These are phyloP conservation scores for Nycticorax nycticorax DNA, from an alignment of 2,113 vertebrate species.

Conservation along the genomic window DNA sequence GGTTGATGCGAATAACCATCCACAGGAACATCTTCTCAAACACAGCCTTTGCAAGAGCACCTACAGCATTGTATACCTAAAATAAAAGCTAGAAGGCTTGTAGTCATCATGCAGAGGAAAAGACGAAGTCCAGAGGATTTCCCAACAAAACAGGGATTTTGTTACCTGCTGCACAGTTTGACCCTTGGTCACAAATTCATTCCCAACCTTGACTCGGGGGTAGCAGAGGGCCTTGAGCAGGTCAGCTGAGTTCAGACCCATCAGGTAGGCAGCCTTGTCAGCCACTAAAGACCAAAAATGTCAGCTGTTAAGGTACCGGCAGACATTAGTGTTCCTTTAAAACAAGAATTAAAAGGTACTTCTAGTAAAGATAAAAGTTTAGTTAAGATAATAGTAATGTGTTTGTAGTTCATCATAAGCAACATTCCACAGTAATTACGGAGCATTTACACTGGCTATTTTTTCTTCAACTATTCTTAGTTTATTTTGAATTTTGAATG, in stretches of 20 bases:
- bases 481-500: not conserved
- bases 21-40: constrained; percentile 87
- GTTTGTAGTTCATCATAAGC: fast-evolving
- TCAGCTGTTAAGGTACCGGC: not conserved
- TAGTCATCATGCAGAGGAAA: not conserved
- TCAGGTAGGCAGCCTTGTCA: constrained; percentile 59
- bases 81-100: not conserved
- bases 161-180: constrained; percentile 45
- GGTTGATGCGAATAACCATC: constrained; percentile 85
- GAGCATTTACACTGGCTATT: not conserved
- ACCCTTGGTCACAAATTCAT: constrained; percentile 17
- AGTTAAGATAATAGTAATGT: not conserved
- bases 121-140: too few species aligned
- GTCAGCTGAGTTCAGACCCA: constrained; percentile 57
- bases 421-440: not conserved
- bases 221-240: constrained; percentile 40
- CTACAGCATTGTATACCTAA: constrained; percentile 81
- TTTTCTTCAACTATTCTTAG: not conserved
- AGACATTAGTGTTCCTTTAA: not conserved
- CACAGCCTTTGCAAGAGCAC: constrained; percentile 84
- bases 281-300: constrained; percentile 31
- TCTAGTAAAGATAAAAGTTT: not conserved
- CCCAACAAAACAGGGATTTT: too few species aligned
- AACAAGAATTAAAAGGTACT: not conserved
- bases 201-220: too few species aligned